phyloP scores from a whole-genome alignment of 2,113 vertebrate species.

The Myiagra hebetior region DNA sequence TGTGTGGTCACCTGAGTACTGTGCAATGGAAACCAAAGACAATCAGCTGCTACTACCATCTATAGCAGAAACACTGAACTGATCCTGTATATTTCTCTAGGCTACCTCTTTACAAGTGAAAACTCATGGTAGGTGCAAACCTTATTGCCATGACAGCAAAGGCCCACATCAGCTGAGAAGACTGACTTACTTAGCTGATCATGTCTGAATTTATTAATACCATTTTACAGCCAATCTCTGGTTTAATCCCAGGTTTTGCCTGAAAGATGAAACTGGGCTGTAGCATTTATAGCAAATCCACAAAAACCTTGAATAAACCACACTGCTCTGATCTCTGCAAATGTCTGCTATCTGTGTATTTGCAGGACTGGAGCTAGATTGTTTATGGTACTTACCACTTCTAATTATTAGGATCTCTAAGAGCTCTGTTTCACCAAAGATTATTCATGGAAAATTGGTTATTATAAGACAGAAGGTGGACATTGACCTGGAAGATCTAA shows the following conservation, averaged over 20 bases:
- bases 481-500: background rate
- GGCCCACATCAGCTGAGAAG: background rate
- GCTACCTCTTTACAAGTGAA: background rate
- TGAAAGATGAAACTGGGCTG: background rate
- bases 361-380: background rate
- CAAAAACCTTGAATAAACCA: background rate
- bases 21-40: background rate
- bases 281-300: background rate
- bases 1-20: background rate
- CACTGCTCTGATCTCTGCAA: background rate
- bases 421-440: background rate
- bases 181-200: background rate
- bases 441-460: background rate
- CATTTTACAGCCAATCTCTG: background rate
- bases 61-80: background rate
- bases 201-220: background rate
- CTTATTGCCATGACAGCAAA: background rate
- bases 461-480: background rate
- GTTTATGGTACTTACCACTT: background rate
- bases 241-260: background rate
- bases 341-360: background rate
- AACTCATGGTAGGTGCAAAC: background rate
- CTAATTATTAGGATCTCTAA: background rate
- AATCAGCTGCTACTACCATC: background rate
- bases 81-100: background rate